Percentiles rank a stretch among this genome's conserved stretches.
Conservation (phyloP, 2,888 invertebrate genomes). For the Drosophila macrospina region DNA sequence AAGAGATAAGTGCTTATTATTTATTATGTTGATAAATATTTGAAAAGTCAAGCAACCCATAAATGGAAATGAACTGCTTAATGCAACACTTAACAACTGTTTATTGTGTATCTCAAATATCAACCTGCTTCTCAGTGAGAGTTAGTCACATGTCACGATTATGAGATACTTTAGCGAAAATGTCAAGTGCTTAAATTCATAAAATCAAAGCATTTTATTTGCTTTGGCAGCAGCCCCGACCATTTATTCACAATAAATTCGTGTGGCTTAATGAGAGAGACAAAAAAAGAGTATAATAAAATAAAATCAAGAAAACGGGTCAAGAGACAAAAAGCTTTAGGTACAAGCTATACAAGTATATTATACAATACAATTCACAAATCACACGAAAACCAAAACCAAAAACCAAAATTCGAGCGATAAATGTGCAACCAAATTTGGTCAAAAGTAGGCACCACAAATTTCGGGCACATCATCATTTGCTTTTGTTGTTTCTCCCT, state of each 20-base stretch:
- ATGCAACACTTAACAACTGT: slow-evolving; percentile 16
- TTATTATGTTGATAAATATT: slow-evolving; percentile 3
- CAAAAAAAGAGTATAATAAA: slow-evolving; percentile 8
- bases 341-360: slow-evolving; percentile 61
- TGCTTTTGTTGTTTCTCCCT: slow-evolving; percentile 43
- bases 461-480: slow-evolving; percentile 61
- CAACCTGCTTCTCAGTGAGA: slow-evolving; percentile 16
- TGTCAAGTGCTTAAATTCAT: slow-evolving; percentile 58
- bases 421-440: slow-evolving; percentile 69
- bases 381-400: slow-evolving; percentile 5
- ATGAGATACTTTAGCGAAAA: slow-evolving; percentile 31
- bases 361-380: slow-evolving; percentile 52
- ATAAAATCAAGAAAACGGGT: slow-evolving; percentile 63
- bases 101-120: slow-evolving; percentile 21
- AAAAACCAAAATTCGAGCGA: slow-evolving; percentile 43
- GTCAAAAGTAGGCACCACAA: slow-evolving; percentile 81
- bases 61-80: slow-evolving; percentile 13
- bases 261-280: slow-evolving; percentile 37
- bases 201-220: slow-evolving; percentile 50
- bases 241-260: slow-evolving; percentile 34
- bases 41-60: slow-evolving; percentile 18
- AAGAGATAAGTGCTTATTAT: neutral
- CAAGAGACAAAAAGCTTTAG: slow-evolving; percentile 72
- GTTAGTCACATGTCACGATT: slow-evolving; percentile 38
- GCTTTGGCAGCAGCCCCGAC: slow-evolving; percentile 23